A percentile compares a stretch with the other conserved stretches of the same genome.
Evolutionary conservation across 2,113 vertebrate species (phyloP).

Genomic region (Loxodonta africana): DNA sequence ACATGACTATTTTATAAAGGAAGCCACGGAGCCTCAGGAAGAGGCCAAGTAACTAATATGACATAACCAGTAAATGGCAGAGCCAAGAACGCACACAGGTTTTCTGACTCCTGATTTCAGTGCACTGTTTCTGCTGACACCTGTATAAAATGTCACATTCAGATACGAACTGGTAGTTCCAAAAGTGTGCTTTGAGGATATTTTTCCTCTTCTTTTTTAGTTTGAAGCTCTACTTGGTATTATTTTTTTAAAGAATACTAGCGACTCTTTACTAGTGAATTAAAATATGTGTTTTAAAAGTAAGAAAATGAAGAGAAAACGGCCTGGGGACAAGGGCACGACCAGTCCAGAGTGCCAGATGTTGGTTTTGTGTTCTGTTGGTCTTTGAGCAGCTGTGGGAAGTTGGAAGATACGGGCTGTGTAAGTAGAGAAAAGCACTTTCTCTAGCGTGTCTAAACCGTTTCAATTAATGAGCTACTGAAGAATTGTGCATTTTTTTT

Average conservation of each 20-base stretch:
- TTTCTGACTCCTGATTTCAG: neutral
- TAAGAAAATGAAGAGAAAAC: neutral
- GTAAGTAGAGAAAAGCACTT: neutral
- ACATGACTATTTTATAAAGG: constrained; percentile 66
- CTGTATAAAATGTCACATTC: neutral
- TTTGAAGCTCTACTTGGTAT: constrained; percentile 1
- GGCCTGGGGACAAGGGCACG: too few relatives aligned
- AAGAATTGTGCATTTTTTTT: neutral
- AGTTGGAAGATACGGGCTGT: neutral
- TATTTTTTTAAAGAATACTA: constrained; percentile 37
- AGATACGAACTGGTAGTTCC: neutral
- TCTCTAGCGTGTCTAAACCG: neutral
- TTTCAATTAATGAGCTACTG: neutral
- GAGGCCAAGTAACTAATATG: constrained; percentile 39
- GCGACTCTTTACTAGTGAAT: neutral
- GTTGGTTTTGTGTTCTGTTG: neutral
- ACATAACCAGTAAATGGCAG: neutral
- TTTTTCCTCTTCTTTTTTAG: neutral
- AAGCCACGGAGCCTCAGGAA: neutral
- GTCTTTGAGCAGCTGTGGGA: neutral
- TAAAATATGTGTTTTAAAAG: neutral
- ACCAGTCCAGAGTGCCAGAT: neutral
- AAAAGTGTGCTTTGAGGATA: neutral
- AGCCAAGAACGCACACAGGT: neutral
- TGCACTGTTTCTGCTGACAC: neutral